These are phyloP conservation scores for Ispidina picta DNA, from an alignment of 2,797 vertebrate species.

Conservation along the genomic window DNA sequence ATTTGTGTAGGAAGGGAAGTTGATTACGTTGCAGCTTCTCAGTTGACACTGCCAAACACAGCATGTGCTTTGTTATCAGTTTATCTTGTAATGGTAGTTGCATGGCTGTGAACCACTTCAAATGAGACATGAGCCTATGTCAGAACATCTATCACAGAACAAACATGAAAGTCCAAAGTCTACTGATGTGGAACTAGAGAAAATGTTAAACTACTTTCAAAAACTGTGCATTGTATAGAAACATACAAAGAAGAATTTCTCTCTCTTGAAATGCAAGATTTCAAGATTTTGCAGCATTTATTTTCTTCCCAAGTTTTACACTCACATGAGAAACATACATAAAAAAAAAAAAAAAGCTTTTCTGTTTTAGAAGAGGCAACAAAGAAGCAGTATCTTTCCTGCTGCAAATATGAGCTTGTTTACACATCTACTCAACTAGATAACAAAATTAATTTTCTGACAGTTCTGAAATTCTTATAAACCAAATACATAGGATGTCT, in stretches of 20 bases:
- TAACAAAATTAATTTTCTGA: neutral
- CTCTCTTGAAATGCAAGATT: neutral
- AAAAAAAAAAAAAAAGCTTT: neutral
- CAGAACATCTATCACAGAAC: neutral
- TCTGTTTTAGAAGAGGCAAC: neutral
- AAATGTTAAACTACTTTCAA: neutral
- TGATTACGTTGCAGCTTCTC: neutral
- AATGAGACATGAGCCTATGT: neutral
- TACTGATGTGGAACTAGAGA: neutral
- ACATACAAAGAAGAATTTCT: neutral
- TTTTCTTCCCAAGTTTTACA: neutral
- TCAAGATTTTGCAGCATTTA: neutral
- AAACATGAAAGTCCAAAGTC: neutral
- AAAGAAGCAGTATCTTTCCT: neutral
- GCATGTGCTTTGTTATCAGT: neutral
- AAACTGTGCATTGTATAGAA: neutral
- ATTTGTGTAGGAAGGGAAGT: neutral
- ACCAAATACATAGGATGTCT: neutral
- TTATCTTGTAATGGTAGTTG: fast-evolving
- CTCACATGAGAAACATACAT: neutral
- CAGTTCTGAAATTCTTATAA: neutral
- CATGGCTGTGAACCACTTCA: neutral
- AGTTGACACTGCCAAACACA: neutral
- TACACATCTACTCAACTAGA: neutral
- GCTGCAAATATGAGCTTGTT: neutral